These are phyloP conservation scores for Dasyprocta punctata DNA, from an alignment of 2,113 vertebrate genomes.

Conservation along the genomic window DNA sequence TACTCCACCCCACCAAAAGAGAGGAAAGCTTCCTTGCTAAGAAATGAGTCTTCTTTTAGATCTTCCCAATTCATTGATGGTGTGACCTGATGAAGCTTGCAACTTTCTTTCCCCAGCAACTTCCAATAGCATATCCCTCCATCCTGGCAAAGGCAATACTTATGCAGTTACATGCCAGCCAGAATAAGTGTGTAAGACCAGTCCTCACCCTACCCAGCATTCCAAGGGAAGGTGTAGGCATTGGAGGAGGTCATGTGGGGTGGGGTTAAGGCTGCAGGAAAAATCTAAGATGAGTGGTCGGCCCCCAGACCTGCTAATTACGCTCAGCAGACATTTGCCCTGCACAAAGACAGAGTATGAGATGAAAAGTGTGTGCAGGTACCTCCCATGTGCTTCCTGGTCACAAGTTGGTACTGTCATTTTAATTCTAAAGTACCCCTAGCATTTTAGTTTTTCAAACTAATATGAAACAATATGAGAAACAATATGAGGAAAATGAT, in stretches of 20 bases:
- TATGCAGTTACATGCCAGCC: slow-evolving; percentile 79
- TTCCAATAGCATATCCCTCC: slow-evolving; percentile 87
- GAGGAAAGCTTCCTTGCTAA: slow-evolving; percentile 45
- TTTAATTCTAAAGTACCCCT: neutral
- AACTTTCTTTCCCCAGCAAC: slow-evolving; percentile 86
- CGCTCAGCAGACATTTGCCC: neutral
- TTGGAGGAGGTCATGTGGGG: neutral
- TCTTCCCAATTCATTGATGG: slow-evolving; percentile 78
- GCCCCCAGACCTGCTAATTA: neutral
- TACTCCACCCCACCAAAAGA: neutral
- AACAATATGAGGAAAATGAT: neutral
- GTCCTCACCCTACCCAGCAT: slow-evolving; percentile 83
- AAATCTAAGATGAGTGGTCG: neutral
- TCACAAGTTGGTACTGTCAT: neutral
- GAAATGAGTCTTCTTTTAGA: slow-evolving; percentile 74
- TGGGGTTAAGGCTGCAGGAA: neutral
- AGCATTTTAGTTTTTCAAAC: neutral
- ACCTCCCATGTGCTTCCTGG: neutral
- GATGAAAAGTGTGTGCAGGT: neutral
- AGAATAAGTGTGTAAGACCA: slow-evolving; percentile 82
- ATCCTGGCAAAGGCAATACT: slow-evolving; percentile 81
- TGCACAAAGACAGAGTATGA: neutral
- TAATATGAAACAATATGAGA: neutral
- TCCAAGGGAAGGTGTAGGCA: slow-evolving; percentile 70
- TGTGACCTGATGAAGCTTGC: slow-evolving; percentile 75